Conservation (phyloP, 2,797 vertebrate genomes). For the Notoglanidium macrostoma region DNA sequence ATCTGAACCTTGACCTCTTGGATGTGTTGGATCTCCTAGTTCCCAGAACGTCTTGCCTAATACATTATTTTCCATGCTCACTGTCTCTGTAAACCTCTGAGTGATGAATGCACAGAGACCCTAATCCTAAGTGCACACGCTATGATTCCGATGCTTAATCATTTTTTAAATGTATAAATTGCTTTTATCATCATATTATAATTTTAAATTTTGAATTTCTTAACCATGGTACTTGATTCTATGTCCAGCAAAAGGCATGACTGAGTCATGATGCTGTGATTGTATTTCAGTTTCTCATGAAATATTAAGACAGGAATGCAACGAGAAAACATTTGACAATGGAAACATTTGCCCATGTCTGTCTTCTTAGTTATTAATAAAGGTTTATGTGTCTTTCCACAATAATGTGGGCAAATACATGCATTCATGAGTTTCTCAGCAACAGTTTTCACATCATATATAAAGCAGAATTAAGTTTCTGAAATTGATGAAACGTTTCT, state of each 20-base stretch:
- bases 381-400: conserved; percentile 20
- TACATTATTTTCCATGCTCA: conserved; percentile 35
- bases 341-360: conserved; percentile 48
- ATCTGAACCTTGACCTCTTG: conserved; percentile 47
- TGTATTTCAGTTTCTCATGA: conserved; percentile 48
- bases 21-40: conserved; percentile 55
- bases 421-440: background rate
- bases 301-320: conserved; percentile 54
- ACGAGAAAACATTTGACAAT: conserved; percentile 52
- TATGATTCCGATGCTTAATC: background rate
- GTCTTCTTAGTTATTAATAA: conserved; percentile 40
- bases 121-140: background rate
- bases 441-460: background rate
- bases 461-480: background rate
- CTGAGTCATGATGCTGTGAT: conserved; percentile 42
- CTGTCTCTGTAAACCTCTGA: conserved; percentile 32
- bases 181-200: background rate
- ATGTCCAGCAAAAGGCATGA: conserved; percentile 41
- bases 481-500: background rate
- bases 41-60: conserved; percentile 52
- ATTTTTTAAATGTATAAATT: background rate
- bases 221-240: background rate
- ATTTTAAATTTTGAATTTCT: background rate
- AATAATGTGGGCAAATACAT: conserved; percentile 10
- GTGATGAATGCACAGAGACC: conserved; percentile 19